Evolutionary conservation across 2,113 vertebrate genomes (phyloP).

Genomic region (Herpetotheres cachinnans): DNA sequence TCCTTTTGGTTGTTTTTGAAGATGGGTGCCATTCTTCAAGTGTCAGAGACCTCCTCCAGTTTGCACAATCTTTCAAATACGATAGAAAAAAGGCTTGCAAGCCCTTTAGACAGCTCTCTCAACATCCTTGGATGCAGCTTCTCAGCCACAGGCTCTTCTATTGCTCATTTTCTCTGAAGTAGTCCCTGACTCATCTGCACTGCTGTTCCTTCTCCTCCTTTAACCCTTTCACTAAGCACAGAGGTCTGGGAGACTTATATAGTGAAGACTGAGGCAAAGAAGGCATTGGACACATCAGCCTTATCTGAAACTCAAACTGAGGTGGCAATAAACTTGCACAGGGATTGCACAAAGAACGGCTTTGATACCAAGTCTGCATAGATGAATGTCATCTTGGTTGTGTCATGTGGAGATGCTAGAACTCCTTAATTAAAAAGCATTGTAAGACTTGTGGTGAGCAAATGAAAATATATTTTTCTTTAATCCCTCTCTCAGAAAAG

Average conservation of each 20-base stretch:
- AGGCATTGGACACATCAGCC: background rate
- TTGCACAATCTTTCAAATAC: background rate
- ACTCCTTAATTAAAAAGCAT: background rate
- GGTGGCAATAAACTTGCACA: background rate
- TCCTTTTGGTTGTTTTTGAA: background rate
- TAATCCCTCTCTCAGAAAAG: background rate
- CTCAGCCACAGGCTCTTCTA: background rate
- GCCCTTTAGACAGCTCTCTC: background rate
- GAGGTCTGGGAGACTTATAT: background rate
- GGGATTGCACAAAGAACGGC: background rate
- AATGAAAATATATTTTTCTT: background rate
- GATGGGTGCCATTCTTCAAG: background rate
- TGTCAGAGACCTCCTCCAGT: background rate
- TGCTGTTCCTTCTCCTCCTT: background rate
- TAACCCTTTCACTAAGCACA: background rate
- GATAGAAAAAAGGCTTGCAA: background rate
- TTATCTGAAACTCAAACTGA: background rate
- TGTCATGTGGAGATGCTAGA: fast-evolving
- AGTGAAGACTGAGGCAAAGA: background rate
- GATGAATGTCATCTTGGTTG: background rate
- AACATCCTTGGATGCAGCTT: background rate
- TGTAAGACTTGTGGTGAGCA: background rate
- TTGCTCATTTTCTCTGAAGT: background rate
- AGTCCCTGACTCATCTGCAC: background rate
- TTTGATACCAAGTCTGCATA: background rate